Conservation (phyloP, 2,113 vertebrate species). For the Heptranchias perlo region DNA sequence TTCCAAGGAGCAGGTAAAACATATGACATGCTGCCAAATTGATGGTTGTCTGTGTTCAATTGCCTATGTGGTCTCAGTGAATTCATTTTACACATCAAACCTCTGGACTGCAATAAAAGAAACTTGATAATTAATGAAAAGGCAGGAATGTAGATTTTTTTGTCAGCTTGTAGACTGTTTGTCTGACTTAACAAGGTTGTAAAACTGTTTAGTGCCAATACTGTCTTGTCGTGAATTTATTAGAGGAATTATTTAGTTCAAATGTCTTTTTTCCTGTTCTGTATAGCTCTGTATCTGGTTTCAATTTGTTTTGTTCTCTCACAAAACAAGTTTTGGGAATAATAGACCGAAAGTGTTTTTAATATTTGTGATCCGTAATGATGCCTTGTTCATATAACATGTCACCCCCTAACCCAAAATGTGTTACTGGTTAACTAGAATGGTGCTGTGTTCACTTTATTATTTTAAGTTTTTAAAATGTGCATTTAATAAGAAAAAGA, state of each 20-base stretch:
- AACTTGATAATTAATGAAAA: slow-evolving; percentile 29
- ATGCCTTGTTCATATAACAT: not conserved
- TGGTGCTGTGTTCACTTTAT: not conserved
- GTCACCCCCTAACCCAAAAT: not conserved
- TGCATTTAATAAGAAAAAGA: not conserved
- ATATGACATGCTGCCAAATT: not conserved
- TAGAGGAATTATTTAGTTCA: not conserved
- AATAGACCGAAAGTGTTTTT: not conserved
- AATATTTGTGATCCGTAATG: slow-evolving; percentile 20
- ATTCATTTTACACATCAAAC: slow-evolving; percentile 24
- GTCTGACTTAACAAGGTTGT: not conserved
- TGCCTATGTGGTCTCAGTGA: not conserved
- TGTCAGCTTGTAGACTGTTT: not conserved
- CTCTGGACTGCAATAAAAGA: slow-evolving; percentile 13
- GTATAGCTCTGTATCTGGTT: not conserved
- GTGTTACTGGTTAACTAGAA: slow-evolving; percentile 16
- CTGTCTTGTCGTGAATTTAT: not conserved
- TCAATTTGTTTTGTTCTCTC: not conserved
- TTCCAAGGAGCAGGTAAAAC: slow-evolving; percentile 12
- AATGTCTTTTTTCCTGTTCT: not conserved
- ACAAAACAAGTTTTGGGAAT: not conserved
- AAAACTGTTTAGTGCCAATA: not conserved
- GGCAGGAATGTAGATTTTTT: not conserved
- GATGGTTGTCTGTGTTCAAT: slow-evolving; percentile 22
- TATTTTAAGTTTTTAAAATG: slow-evolving; percentile 12